Evolutionary conservation across 2,888 invertebrate species (phyloP), one percentile per base, ranked within the genome.

Genomic region (Sesamia inferens): DNA sequence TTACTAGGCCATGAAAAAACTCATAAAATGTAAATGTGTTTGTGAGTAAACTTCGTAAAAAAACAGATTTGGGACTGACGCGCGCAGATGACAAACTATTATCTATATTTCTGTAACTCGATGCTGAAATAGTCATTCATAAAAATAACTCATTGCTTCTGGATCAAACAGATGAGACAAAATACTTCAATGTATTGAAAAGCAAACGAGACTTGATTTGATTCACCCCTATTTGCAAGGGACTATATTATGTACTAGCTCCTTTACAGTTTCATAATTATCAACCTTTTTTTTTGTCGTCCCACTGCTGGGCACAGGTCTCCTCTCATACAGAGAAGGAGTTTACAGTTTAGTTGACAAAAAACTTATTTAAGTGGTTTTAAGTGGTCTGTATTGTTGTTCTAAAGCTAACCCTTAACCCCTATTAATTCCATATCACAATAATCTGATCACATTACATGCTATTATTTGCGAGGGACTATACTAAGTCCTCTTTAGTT

Each of bases 1-100:
- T 91, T 90, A 91, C 84, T 80, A 85, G 68, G 80, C 85, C 61
- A 89, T 89, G 88, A 90, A 91, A 90, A 88, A 84, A 76, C 81
- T 87, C 88, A 88, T 90, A 87, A 90, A 82, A 71, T 71, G 66
- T 83, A 69, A 83, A 86, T 85, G 82, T 78, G 78, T 85, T 76
- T 76, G 81, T 83, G 81, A 82, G 83, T 85, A 85, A 86, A 86
- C 80, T 84, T 85, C 82, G 82, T 82, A 84, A 79, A 82, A 82
- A 58, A 77, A 78, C 72, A 63, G 74, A 77, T 78, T 84, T 81
- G 71, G 83, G 68, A 59, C 84, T 82, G 85, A 84, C 83, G 81
- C 63, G 55, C 64, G 67, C 61, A 68, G 64, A 88, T 88, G 88
- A 88, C 88, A 88, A 87, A 86, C 70, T 79, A 84, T 83, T 83